Conservation (phyloP, 2,113 vertebrate species). For the Coreoperca whiteheadi region DNA sequence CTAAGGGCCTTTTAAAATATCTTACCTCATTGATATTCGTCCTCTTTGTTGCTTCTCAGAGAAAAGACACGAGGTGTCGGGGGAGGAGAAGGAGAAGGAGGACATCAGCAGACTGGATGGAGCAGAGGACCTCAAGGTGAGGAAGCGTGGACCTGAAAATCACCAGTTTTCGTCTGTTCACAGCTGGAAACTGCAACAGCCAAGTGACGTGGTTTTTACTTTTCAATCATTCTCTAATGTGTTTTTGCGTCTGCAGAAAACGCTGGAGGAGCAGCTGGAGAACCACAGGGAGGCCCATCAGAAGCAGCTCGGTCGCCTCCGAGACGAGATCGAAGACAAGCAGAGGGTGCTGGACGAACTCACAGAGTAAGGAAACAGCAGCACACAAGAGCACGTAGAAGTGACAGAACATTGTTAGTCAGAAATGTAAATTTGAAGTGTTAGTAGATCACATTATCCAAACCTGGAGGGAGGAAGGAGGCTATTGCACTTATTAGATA, state of each 20-base stretch:
- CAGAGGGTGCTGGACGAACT: conserved; percentile 94
- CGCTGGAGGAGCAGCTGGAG: conserved; percentile 91
- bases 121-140: conserved; percentile 64
- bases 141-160: not conserved
- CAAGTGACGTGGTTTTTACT: not conserved
- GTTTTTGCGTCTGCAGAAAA: conserved; percentile 78
- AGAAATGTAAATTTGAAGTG: too few relatives aligned
- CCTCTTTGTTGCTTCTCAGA: conserved; percentile 77
- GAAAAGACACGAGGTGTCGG: conserved; percentile 88
- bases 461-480: too few relatives aligned
- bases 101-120: conserved; percentile 54
- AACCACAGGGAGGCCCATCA: conserved; percentile 91
- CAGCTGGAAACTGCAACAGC: not conserved
- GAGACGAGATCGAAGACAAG: conserved; percentile 93
- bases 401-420: too few relatives aligned
- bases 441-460: too few relatives aligned
- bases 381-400: not conserved
- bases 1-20: not conserved
- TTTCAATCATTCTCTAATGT: not conserved
- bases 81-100: conserved; percentile 68
- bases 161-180: not conserved
- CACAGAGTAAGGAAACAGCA: conserved; percentile 86
- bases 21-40: not conserved
- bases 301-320: conserved; percentile 91
- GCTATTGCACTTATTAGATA: too few relatives aligned